These are phyloP conservation scores for Marmota monax DNA, from an alignment of 2,113 vertebrate genomes.

Conservation along the genomic window DNA sequence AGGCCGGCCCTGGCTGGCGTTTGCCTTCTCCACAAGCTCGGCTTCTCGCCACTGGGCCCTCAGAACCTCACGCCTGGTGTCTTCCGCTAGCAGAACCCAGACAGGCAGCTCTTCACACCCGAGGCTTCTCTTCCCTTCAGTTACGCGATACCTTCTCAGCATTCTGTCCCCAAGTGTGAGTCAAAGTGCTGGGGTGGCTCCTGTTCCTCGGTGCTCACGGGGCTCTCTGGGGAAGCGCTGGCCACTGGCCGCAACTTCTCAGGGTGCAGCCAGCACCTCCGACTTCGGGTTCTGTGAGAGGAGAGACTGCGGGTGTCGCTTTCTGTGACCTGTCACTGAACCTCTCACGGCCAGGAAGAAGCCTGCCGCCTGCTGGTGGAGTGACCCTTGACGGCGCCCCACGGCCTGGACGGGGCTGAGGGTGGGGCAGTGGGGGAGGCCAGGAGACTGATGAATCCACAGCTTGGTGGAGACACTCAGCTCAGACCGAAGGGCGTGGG, in stretches of 20 bases:
- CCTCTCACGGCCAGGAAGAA: conserved; percentile 66
- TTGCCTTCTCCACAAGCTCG: too few species aligned
- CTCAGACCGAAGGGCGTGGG: too few species aligned
- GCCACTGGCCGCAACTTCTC: conserved; percentile 79
- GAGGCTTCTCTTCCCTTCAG: too few species aligned
- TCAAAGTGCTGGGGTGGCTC: conserved; percentile 82
- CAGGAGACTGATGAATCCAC: background rate
- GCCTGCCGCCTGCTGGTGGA: background rate
- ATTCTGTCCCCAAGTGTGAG: conserved; percentile 80
- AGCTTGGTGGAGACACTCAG: background rate
- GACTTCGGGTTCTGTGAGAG: conserved; percentile 80
- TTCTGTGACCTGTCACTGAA: conserved; percentile 68
- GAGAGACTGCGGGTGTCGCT: conserved; percentile 54
- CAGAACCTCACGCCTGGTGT: too few species aligned
- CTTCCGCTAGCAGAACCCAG: too few species aligned
- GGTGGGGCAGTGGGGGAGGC: background rate
- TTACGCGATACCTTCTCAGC: conserved; percentile 22
- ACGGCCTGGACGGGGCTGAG: background rate
- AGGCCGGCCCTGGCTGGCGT: too few species aligned
- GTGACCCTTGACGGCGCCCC: background rate
- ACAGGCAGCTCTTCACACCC: too few species aligned
- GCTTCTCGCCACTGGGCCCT: too few species aligned
- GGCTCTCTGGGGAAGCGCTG: conserved; percentile 66
- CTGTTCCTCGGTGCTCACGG: conserved; percentile 72
- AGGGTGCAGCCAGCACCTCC: conserved; percentile 77